Evolutionary conservation across 2,888 invertebrate species (phyloP).

Genomic region (Eristalis intricaria): DNA sequence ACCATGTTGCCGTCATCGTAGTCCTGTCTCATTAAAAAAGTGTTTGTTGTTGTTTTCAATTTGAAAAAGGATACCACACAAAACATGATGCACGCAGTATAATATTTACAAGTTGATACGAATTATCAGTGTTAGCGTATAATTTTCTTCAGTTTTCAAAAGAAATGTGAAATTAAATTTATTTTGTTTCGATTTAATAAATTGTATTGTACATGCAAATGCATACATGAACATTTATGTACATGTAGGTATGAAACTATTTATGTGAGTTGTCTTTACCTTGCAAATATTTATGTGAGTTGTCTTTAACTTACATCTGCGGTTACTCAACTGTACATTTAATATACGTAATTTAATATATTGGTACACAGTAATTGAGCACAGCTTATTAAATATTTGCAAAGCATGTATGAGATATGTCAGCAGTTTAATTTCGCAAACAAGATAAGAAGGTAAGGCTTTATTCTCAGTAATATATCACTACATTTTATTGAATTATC

Average conservation of each 20-base stretch:
- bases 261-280: slow-evolving; percentile 17
- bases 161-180: not conserved
- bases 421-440: not conserved
- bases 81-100: not conserved
- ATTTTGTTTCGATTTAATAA: not conserved
- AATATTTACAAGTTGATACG: not conserved
- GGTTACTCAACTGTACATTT: slow-evolving; percentile 2
- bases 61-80: not conserved
- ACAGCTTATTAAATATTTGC: slow-evolving; percentile 1
- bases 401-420: slow-evolving; percentile 3
- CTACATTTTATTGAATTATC: no score
- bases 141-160: not conserved
- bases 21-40: slow-evolving; percentile 49
- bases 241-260: slow-evolving; percentile 2
- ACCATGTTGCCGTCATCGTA: slow-evolving; percentile 46
- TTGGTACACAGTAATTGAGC: not conserved
- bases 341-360: slow-evolving; percentile 6
- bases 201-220: not conserved
- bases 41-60: slow-evolving; percentile 33
- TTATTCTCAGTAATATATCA: not conserved
- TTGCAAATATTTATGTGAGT: slow-evolving; percentile 12
- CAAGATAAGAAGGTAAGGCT: not conserved
- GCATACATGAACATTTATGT: slow-evolving; percentile 7
- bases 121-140: not conserved
- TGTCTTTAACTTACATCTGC: slow-evolving; percentile 29